Conservation (phyloP, 2,888 invertebrate species). For the Ligdia adustata region DNA sequence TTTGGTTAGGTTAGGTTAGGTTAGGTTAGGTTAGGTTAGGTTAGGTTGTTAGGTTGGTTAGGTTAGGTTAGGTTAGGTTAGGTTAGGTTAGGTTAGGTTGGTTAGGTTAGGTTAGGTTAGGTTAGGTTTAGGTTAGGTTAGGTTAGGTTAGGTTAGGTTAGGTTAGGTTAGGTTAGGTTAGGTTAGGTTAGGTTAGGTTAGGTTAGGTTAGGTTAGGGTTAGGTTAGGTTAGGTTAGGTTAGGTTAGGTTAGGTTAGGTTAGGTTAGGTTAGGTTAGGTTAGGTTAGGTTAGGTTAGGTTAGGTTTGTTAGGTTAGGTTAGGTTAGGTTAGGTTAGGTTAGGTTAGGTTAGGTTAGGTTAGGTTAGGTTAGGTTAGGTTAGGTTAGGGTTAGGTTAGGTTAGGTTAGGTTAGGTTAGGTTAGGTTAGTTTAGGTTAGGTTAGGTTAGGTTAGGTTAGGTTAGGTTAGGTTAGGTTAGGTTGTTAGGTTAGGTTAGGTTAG, state of each 20-base stretch:
- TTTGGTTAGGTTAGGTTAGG: slow-evolving; percentile 29
- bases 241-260: slow-evolving; percentile 33
- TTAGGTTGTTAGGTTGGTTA: no score
- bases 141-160: slow-evolving; percentile 33
- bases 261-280: slow-evolving; percentile 32
- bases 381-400: slow-evolving; percentile 25
- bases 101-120: slow-evolving; percentile 29
- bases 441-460: slow-evolving; percentile 33
- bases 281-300: slow-evolving; percentile 34
- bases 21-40: slow-evolving; percentile 33
- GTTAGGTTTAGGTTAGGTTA: slow-evolving; percentile 30
- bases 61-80: slow-evolving; percentile 30
- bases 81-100: slow-evolving; percentile 28
- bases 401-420: slow-evolving; percentile 33
- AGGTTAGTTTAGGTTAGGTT: slow-evolving; percentile 33
- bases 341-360: slow-evolving; percentile 23
- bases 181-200: slow-evolving; percentile 33
- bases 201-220: slow-evolving; percentile 32
- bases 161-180: slow-evolving; percentile 35
- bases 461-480: slow-evolving; percentile 26
- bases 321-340: slow-evolving; percentile 22
- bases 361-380: slow-evolving; percentile 24
- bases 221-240: slow-evolving; percentile 29
- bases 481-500: slow-evolving; percentile 26
- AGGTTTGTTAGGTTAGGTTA: slow-evolving; percentile 28